Base-by-base conservation (phyloP, 2,113 vertebrate genomes). In the Ranitomeya variabilis region DNA sequence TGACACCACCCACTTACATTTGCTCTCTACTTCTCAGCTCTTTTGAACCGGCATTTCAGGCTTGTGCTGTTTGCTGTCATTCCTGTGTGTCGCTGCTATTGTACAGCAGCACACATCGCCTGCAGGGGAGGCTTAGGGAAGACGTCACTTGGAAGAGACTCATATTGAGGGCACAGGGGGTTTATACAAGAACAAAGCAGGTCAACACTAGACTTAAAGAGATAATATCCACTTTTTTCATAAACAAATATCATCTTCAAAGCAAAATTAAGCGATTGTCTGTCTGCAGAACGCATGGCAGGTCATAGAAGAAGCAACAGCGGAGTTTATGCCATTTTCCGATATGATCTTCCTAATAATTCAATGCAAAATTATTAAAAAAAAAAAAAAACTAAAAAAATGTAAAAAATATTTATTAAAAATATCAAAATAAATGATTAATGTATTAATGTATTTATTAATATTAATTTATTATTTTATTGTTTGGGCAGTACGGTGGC, bases 31-130 rank as follows among this genome's bases (percentile, higher is more conserved):
- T 26, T 74, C 15, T 45, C 31, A 18, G 71, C 66, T 69, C 3
- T 78, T 59, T 54, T 55, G 31, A 85, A 85, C 83, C 67, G 54
- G 83, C 80, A 69, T 79, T 79, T 87, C 79, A 79, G 74, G 86
- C 66, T 87, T 79, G 55, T 37, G 9, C 45, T 71, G 66, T 85
- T 71, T 71, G n/a, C 51, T 55, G 51, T 16, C 14, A 55, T 71
- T 23, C 31, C 51, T 52, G 83, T 11, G 7, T 16, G 6, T 69
- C 8, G 13, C 52, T 66, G 62, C 45, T 45, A 67, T 83, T 83
- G 19, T 85, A 19, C 83, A 23, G 67, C 45, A 26, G 66, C 45
- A 31, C 14, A 85, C 11, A 85, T 54, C 12, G 45, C 64, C 52
- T 71, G 21, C n/a, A 23, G 66, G 45, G 62, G 51, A 71, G 51